Base-by-base conservation (phyloP, 2,113 vertebrate species). In the Australoheros scitulus region DNA sequence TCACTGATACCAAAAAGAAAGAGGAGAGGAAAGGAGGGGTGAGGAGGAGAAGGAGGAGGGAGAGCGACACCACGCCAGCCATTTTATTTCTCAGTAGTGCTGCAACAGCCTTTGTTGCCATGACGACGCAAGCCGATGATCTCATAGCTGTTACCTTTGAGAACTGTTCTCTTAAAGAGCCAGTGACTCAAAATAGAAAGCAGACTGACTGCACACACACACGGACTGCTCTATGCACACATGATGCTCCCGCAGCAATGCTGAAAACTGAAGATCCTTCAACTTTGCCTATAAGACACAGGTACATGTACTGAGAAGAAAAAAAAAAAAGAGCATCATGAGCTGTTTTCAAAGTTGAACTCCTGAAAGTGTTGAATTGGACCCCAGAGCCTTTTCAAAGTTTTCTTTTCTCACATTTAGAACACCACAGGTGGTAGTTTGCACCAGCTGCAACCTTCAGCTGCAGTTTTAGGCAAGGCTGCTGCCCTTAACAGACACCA, bases 71-170 rank as follows among this genome's bases (percentile, higher is more conserved):
- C 79, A 83, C 65, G 77, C 90, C 95, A 93, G 93, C 95, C 94
- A 95, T 96, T 94, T 95, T 95, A 94, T 93, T 95, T 93, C 93
- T 93, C 91, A 95, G 92, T 94, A 83, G 92, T 94, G 89, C 94
- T 94, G 92, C 94, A 95, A 95, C 94, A 95, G 94, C 94, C 93
- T 94, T 93, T 88, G 94, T 96, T 94, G 93, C 95, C 92, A 96
- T 95, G 93, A 94, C 92, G 78, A 96, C 92, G 86, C 92, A 93
- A 91, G 93, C 93, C 90, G 92, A 96, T 95, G 95, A 96, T 91
- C 94, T 96, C 94, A 96, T 93, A 90, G 94, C 92, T 93, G 93
- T 93, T 94, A 89, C 93, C 92, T 91, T 85, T 77, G 89, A 94
- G 88, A 79, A 91, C 84, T 52, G 86, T 87, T 92, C 85, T 81